Conservation (phyloP, 2,113 vertebrate genomes). For the Podarcis raffonei region DNA sequence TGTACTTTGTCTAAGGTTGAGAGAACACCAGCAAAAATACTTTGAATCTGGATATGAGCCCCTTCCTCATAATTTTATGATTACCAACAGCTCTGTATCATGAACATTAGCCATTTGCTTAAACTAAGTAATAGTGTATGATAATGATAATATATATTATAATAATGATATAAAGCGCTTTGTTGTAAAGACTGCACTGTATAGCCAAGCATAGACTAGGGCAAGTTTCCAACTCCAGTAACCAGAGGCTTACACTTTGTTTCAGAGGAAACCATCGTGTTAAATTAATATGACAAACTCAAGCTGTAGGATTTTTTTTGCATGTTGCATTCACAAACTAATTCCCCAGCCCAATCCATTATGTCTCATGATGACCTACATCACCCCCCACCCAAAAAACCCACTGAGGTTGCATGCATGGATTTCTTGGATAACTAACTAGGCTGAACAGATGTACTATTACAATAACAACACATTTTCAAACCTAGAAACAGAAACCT, state of each 20-base stretch:
- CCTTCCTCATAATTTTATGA: background rate
- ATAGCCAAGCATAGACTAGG: background rate
- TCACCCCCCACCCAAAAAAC: background rate
- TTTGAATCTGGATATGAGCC: background rate
- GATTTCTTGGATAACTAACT: background rate
- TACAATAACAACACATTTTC: background rate
- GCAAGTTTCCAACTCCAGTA: no score
- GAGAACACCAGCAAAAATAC: background rate
- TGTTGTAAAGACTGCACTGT: background rate
- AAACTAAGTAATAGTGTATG: no score
- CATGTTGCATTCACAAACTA: background rate
- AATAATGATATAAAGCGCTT: background rate
- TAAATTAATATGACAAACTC: background rate
- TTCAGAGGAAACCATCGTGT: background rate
- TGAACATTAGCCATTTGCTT: background rate
- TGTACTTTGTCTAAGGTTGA: background rate
- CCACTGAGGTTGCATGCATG: background rate
- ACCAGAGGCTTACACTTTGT: background rate
- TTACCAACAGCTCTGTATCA: background rate
- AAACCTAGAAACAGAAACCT: background rate
- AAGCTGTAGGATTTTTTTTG: background rate
- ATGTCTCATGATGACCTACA: background rate
- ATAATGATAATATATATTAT: no score
- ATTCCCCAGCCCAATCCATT: background rate
- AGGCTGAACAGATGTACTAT: background rate